A percentile compares a stretch with the other conserved stretches of the same genome.
Conservation (phyloP, 1,140 invertebrate genomes). For the Ctenoplectra terminalis region DNA sequence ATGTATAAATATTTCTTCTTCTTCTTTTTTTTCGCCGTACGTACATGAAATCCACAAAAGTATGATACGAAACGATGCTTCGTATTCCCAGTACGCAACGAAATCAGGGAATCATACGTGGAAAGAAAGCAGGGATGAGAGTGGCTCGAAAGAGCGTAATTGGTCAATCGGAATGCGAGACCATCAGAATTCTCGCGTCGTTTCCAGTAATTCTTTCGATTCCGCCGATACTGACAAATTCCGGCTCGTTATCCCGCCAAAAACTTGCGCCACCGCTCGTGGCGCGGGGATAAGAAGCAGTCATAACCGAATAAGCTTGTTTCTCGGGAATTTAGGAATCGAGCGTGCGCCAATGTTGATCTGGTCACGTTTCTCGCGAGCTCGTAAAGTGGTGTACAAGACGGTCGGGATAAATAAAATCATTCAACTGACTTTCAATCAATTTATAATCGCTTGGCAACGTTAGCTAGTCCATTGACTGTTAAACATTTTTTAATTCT, state of each 20-base stretch:
- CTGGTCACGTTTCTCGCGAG: neutral
- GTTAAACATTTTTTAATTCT: too few relatives aligned
- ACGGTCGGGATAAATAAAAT: too few relatives aligned
- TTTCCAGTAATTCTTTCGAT: constrained; percentile 48
- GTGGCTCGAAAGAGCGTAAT: constrained; percentile 19
- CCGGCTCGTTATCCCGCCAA: constrained; percentile 38
- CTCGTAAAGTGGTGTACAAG: too few relatives aligned
- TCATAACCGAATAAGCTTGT: constrained; percentile 37
- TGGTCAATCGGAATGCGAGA: constrained; percentile 46
- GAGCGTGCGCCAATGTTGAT: neutral
- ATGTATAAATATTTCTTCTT: too few relatives aligned
- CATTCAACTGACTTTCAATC: too few relatives aligned
- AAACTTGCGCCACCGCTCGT: constrained; percentile 27
- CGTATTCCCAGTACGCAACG: neutral
- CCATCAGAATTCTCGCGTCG: constrained; percentile 31
- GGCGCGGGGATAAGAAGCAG: constrained; percentile 36
- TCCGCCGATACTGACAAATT: constrained; percentile 52
- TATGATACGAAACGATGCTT: neutral
- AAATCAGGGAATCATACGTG: constrained; percentile 15
- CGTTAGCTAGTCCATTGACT: too few relatives aligned
- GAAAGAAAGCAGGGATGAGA: neutral
- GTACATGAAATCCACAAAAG: neutral
- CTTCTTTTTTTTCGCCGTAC: too few relatives aligned
- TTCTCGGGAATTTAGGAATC: constrained; percentile 31
- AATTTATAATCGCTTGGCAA: too few relatives aligned